phyloP scores from a whole-genome alignment of 1,140 invertebrate species.

The Kradibia gibbosae region DNA sequence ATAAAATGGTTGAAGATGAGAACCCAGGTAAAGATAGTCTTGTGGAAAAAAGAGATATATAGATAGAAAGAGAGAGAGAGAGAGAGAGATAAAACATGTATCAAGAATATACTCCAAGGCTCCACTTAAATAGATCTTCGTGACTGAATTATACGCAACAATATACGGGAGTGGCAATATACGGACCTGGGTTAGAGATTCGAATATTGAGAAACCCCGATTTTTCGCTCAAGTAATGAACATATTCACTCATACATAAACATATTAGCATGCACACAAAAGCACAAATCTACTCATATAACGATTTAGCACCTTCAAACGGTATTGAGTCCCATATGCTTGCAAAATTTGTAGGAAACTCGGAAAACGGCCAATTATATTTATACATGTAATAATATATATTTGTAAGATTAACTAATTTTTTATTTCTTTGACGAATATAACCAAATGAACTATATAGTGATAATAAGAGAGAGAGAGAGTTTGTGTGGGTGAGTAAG shows the following conservation, averaged over 20 bases:
- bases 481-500: too few species aligned
- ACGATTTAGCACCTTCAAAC: background rate
- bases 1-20: conserved; percentile 16
- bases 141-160: conserved; percentile 61
- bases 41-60: background rate
- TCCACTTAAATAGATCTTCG: conserved; percentile 65
- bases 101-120: conserved; percentile 42
- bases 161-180: conserved; percentile 72
- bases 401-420: too few species aligned
- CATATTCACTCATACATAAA: conserved; percentile 45
- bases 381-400: too few species aligned
- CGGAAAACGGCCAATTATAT: too few species aligned
- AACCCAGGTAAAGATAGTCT: background rate
- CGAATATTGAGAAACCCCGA: conserved; percentile 59
- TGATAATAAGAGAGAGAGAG: too few species aligned
- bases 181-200: conserved; percentile 70
- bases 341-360: too few species aligned
- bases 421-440: too few species aligned
- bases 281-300: background rate
- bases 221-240: conserved; percentile 52
- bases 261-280: background rate
- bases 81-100: conserved; percentile 27
- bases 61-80: conserved; percentile 40
- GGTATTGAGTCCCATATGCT: background rate
- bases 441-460: too few species aligned